Conservation (phyloP, 2,888 invertebrate species). For the Ichneumoninae sp. region DNA sequence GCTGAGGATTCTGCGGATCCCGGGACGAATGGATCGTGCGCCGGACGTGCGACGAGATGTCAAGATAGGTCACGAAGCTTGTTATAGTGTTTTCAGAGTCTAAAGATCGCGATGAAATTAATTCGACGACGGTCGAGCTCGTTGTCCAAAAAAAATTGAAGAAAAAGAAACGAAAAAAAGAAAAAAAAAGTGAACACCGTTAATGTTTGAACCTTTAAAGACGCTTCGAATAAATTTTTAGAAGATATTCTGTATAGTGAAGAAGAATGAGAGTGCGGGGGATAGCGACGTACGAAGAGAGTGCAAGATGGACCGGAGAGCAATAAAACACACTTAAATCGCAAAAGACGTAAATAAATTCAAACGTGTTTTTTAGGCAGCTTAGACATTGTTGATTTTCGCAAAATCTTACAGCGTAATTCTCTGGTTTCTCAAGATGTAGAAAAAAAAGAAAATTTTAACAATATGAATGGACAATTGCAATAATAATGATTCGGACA, state of each 20-base stretch:
- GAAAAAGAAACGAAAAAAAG: constrained; percentile 35
- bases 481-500: constrained; percentile 55
- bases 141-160: constrained; percentile 54
- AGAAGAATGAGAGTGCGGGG: constrained; percentile 61
- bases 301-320: constrained; percentile 34
- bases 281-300: constrained; percentile 28
- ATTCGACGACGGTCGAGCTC: constrained; percentile 63
- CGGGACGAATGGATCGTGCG: constrained; percentile 57
- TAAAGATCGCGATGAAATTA: constrained; percentile 62
- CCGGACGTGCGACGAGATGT: constrained; percentile 52
- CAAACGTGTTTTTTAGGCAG: constrained; percentile 61
- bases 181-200: constrained; percentile 65
- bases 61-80: constrained; percentile 68
- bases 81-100: constrained; percentile 74
- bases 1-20: constrained; percentile 46
- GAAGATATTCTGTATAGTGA: constrained; percentile 68
- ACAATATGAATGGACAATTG: constrained; percentile 42
- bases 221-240: constrained; percentile 72
- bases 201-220: constrained; percentile 71
- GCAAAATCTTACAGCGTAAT: constrained; percentile 59
- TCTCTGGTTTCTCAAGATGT: constrained; percentile 49
- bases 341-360: constrained; percentile 67
- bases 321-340: constrained; percentile 51
- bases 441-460: constrained; percentile 34
- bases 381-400: constrained; percentile 69